Base-by-base conservation (phyloP, 2,797 vertebrate genomes). In the Emys orbicularis region DNA sequence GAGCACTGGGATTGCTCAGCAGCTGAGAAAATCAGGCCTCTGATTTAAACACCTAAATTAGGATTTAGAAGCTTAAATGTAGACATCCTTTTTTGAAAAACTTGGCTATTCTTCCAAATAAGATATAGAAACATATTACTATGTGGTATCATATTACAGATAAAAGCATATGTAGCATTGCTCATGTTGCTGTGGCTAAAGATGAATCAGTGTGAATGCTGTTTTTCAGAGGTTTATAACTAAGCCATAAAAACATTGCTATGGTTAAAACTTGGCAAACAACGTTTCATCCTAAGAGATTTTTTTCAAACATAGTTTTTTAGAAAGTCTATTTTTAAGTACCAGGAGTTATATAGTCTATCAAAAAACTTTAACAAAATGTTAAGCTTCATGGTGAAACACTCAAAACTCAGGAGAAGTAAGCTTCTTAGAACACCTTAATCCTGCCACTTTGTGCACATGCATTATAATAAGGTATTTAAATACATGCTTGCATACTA, bases 331-430 rank as follows among this genome's bases (percentile, higher is more conserved):
- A 76, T 79, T 65, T 93, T 91, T 79, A 83, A 89, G n/a, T 53
- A 94, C 61, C 1, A 15, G 5, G 49, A 81, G 77, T 86, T 0
- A 65, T 91, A 85, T 92, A 89, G 82, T 79, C 13, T 34, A 47
- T 52, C 61, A 4, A 44, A 47, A 89, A 50, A 61, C 6, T 88
- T 76, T 44, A 95, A 81, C 5, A 83, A 1, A 53, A 2, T 34
- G 54, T 81, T 83, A 86, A 79, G 23, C 2, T 94, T 27, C 87
- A 79, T 83, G 27, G 49, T 31, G 88, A 92, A 95, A 91, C 27
- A 94, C 89, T 29, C 37, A 96, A 92, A 96, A 97, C 95, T 94
- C 6, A 94, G 91, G 68, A 88, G 94, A 90, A 93, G 49, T 44
- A 92, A 95, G 94, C 93, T 59, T 88, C 91, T 89, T 80, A 21